phyloP scores from a whole-genome alignment of 2,888 invertebrate species.

The Clunio marinus region DNA sequence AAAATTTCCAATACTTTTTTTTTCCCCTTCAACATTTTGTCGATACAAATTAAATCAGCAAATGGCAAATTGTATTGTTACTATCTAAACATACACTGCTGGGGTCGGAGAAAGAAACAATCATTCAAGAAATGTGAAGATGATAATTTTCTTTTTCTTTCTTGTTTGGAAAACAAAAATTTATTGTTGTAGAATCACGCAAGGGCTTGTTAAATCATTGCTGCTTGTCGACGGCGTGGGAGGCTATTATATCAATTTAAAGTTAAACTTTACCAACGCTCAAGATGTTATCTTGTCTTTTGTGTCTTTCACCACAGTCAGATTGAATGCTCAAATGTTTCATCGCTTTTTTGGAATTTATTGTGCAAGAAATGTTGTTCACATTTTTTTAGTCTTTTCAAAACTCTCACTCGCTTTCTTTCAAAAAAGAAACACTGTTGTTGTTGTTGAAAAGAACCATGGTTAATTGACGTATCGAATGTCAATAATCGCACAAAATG shows the following conservation, averaged over 20 bases:
- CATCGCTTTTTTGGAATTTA: neutral
- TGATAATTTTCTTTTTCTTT: neutral
- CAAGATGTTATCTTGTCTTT: slow-evolving; percentile 8
- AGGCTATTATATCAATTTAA: slow-evolving; percentile 2
- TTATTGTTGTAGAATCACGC: no score
- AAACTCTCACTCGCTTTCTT: neutral
- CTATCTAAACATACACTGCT: neutral
- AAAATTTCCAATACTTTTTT: slow-evolving; percentile 6
- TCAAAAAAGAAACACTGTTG: no score
- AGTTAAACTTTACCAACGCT: neutral
- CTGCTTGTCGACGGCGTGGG: slow-evolving; percentile 2
- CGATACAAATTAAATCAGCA: slow-evolving; percentile 9
- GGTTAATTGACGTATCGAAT: slow-evolving; percentile 33
- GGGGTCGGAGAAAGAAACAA: neutral
- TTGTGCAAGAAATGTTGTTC: neutral
- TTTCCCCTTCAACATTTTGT: neutral
- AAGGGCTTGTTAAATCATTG: slow-evolving; percentile 14
- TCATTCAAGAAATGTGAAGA: neutral
- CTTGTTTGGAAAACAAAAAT: no score
- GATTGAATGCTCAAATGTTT: neutral
- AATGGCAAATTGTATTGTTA: slow-evolving; percentile 11
- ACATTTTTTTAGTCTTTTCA: no score
- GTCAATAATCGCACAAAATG: neutral
- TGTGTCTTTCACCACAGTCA: no score
- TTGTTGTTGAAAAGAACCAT: neutral